A percentile compares a stretch with the other conserved stretches of the same genome.
These are phyloP conservation scores for Gadus chalcogrammus DNA, from an alignment of 2,113 vertebrate species.

Conservation along the genomic window DNA sequence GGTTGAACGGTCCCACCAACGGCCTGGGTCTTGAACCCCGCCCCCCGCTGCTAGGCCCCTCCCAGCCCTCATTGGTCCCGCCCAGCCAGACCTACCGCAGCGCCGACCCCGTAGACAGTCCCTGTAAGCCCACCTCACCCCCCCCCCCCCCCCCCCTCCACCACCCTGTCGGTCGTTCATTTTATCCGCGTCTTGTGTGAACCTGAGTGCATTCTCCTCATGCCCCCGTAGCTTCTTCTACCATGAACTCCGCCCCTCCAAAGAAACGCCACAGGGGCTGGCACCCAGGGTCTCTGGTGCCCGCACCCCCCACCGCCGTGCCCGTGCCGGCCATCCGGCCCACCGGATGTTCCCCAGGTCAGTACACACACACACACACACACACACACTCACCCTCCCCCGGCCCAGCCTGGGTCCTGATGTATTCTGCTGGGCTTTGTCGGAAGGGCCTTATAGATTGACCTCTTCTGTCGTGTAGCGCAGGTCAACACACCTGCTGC, in stretches of 20 bases:
- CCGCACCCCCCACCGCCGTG: conserved; percentile 75
- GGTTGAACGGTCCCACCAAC: conserved; percentile 76
- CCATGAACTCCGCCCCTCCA: conserved; percentile 89
- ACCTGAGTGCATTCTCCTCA: not conserved
- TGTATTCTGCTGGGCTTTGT: not conserved
- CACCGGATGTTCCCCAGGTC: conserved; percentile 75
- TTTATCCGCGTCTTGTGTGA: not conserved
- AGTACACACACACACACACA: conserved; percentile 9
- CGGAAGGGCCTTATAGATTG: not conserved
- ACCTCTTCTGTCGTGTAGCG: not conserved
- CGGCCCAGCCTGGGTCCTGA: not conserved
- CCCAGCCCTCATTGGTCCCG: conserved; percentile 70
- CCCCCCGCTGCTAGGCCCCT: conserved; percentile 72
- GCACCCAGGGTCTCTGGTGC: conserved; percentile 82
- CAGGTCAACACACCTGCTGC: not conserved
- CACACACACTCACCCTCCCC: too few relatives aligned
- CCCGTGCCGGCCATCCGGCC: conserved; percentile 83
- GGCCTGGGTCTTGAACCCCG: conserved; percentile 75
- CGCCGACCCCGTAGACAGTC: conserved; percentile 80
- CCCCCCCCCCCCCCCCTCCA: not conserved
- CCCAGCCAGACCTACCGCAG: conserved; percentile 76
- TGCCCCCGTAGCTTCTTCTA: conserved; percentile 61
- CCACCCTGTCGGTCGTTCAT: not conserved
- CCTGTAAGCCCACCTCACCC: conserved; percentile 45
- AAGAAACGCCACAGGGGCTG: conserved; percentile 97